Evolutionary conservation across 1,140 invertebrate species (phyloP), one percentile per base, ranked within the genome.

Genomic region (Bombus confusus): DNA sequence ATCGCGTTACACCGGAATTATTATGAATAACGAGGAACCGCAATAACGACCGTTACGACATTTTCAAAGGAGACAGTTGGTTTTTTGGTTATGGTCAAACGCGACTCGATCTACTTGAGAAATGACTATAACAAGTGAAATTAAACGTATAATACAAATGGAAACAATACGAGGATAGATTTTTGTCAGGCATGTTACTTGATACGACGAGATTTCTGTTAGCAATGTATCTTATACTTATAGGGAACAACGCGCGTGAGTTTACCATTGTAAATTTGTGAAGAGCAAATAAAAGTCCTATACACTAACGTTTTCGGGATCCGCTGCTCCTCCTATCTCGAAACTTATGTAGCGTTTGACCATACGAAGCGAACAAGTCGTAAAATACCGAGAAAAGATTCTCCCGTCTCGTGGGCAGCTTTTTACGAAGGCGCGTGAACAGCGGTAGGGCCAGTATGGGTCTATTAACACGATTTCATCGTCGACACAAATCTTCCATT

Each of bases 401-500:
- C 69, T 57, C 69, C 6, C 34, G 37, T 43, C 62, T 37, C 34
- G 25, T 41, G 25, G 37, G 9, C 31, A 28, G 73, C 85, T 90
- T 89, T 90, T 90, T 86, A 89, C 88, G 86, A 68, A 69, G 69
- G 75, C 78, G 75, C 88, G 88, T 87, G 87, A 90, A 90, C 88
- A 86, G 77, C 71, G 41, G 37, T 59, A 41, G 73, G 80, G 66
- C 43, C 41, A 39, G 47, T 64, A 72, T 68, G 80, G 72, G 62
- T 74, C 88, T 78, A 87, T 90, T 90, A 89, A 90, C 89, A 90
- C 80, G 79, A 66, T 87, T 84, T 85, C 89, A 85, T 87, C 82
- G 75, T 39, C 57, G 89, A 90, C 88, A 90, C 86, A 82, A 85
- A 90, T 90, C 88, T 82, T 83, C n/a, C 62, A 62, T 89, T 90